Evolutionary conservation across 2,888 invertebrate genomes (phyloP).

Genomic region (Leucophenga montana): DNA sequence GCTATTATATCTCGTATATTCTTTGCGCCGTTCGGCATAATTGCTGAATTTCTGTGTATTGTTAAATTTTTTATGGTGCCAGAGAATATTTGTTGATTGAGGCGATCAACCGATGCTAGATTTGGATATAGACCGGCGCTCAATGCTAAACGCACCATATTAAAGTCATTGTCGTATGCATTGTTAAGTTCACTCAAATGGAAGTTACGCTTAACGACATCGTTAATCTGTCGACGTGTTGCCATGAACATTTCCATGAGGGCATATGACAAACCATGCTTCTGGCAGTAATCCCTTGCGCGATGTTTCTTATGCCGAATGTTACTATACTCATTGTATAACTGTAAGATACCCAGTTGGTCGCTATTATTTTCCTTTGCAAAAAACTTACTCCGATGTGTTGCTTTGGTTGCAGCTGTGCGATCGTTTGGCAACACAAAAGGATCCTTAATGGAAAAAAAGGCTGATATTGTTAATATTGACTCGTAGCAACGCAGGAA

Average conservation of each 20-base stretch:
- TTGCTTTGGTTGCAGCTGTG: constrained; percentile 76
- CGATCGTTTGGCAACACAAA: constrained; percentile 84
- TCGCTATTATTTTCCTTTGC: constrained; percentile 88
- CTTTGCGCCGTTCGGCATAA: constrained; percentile 56
- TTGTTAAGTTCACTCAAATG: constrained; percentile 79
- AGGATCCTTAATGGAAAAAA: constrained; percentile 85
- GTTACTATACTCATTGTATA: constrained; percentile 86
- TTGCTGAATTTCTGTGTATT: constrained; percentile 77
- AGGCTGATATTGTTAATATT: constrained; percentile 90
- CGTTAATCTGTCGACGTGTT: constrained; percentile 86
- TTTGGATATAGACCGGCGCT: constrained; percentile 93
- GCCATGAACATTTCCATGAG: constrained; percentile 93
- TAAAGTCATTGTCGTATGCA: constrained; percentile 76
- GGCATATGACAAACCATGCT: constrained; percentile 71
- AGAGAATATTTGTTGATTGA: constrained; percentile 78
- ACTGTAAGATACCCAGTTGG: constrained; percentile 88
- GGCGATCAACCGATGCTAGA: constrained; percentile 82
- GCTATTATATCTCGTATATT: constrained; percentile 61
- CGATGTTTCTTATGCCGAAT: constrained; percentile 62
- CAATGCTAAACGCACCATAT: constrained; percentile 91
- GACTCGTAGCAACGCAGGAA: constrained; percentile 95
- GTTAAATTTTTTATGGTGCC: constrained; percentile 77
- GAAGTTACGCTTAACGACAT: constrained; percentile 79
- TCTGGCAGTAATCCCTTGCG: constrained; percentile 55
- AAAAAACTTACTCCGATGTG: constrained; percentile 79